A percentile compares a stretch with the other conserved stretches of the same genome.
phyloP scores from a whole-genome alignment of 53 echinoderm and acorn worm genomes.

The Henricia sp. region DNA sequence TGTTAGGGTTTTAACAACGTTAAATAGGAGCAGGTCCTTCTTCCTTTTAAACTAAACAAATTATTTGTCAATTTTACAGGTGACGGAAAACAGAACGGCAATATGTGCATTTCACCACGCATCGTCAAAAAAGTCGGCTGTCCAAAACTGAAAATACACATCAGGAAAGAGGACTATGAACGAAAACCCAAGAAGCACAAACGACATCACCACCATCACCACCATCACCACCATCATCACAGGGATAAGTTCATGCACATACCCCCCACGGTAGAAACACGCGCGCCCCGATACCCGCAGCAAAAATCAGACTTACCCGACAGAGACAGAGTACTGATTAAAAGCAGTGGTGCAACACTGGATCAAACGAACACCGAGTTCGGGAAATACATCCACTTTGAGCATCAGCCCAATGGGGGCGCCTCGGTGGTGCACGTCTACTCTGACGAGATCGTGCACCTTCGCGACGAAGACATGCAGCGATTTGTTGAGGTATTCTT shows the following conservation, averaged over 20 bases:
- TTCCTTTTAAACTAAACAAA: too few relatives aligned
- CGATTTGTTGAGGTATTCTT: conserved; percentile 84
- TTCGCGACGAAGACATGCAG: conserved; percentile 80
- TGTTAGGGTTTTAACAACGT: too few relatives aligned
- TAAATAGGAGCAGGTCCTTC: too few relatives aligned
- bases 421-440: conserved; percentile 95
- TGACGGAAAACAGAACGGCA: conserved; percentile 32
- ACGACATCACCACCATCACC: conserved; percentile 86
- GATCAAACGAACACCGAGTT: conserved; percentile 52
- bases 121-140: conserved; percentile 96
- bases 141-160: conserved; percentile 89
- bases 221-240: conserved; percentile 76
- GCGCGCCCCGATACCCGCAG: neutral
- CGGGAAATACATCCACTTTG: conserved; percentile 89
- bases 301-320: conserved; percentile 1
- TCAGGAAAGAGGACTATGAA: conserved; percentile 84
- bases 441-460: conserved; percentile 84
- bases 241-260: conserved; percentile 45
- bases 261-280: neutral
- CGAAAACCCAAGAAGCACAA: conserved; percentile 87
- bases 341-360: conserved; percentile 5
- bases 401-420: conserved; percentile 89
- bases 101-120: conserved; percentile 68
- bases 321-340: conserved; percentile 51
- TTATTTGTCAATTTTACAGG: conserved; percentile 28